Conservation (phyloP, 2,888 invertebrate genomes). For the Gastracanthus pulcherrimus region DNA sequence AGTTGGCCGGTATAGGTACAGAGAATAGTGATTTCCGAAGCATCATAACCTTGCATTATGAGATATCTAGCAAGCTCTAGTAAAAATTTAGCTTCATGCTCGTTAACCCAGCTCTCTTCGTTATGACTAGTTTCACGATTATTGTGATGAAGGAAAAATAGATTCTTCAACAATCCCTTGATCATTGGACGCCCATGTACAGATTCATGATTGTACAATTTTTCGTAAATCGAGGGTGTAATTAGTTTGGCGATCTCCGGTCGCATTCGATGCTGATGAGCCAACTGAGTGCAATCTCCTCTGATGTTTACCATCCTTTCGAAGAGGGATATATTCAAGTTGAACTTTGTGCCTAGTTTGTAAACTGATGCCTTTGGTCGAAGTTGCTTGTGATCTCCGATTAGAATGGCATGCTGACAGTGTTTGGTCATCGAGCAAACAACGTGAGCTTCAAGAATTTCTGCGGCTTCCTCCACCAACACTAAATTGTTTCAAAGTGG, state of each 20-base stretch:
- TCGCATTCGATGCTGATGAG: slow-evolving; percentile 42
- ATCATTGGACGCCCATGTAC: not conserved
- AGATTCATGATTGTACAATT: not conserved
- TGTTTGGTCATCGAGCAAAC: slow-evolving; percentile 6
- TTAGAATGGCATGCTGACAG: slow-evolving; percentile 36
- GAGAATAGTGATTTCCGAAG: slow-evolving; percentile 33
- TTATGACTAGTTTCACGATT: not conserved
- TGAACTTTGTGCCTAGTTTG: slow-evolving; percentile 32
- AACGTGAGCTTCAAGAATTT: slow-evolving; percentile 38
- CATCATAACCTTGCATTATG: slow-evolving; percentile 15
- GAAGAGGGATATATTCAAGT: slow-evolving; percentile 38
- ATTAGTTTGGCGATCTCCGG: slow-evolving; percentile 31
- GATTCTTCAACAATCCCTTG: slow-evolving; percentile 27
- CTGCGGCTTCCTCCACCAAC: slow-evolving; percentile 39
- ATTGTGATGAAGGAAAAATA: slow-evolving; percentile 24
- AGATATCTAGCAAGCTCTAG: slow-evolving; percentile 24
- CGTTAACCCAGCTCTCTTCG: slow-evolving; percentile 26
- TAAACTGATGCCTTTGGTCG: slow-evolving; percentile 27
- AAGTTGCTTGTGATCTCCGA: slow-evolving; percentile 45
- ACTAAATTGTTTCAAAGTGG: too few species aligned
- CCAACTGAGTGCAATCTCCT: slow-evolving; percentile 21
- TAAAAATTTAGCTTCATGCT: slow-evolving; percentile 16
- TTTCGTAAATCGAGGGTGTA: slow-evolving; percentile 9
- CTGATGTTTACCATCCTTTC: slow-evolving; percentile 33
- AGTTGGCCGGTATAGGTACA: slow-evolving; percentile 37